A percentile compares a stretch with the other conserved stretches of the same genome.
These are phyloP conservation scores for Manacus vitellinus DNA, from an alignment of 2,113 vertebrate species.

Conservation along the genomic window DNA sequence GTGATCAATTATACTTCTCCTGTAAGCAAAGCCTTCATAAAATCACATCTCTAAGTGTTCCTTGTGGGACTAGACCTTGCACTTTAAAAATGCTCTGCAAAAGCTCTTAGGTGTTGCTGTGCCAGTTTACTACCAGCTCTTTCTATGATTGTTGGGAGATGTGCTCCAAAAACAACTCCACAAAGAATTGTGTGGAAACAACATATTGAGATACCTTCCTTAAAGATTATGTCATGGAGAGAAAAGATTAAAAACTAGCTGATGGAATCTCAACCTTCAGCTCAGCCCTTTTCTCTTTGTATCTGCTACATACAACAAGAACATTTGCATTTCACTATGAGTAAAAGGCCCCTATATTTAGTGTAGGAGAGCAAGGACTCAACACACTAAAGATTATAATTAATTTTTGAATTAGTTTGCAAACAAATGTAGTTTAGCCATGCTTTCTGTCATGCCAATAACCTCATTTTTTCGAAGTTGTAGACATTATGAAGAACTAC, in stretches of 20 bases:
- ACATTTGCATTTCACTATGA: not conserved
- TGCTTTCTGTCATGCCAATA: not conserved
- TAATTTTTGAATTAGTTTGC: not conserved
- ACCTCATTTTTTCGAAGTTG: not conserved
- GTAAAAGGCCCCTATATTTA: not conserved
- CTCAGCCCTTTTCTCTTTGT: not conserved
- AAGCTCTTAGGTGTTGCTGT: not conserved
- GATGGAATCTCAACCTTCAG: not conserved
- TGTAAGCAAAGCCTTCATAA: slow-evolving; percentile 67
- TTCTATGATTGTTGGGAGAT: not conserved
- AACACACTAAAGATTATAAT: not conserved
- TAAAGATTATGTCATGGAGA: not conserved
- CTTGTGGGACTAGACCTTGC: not conserved
- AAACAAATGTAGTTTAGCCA: not conserved
- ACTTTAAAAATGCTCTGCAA: not conserved
- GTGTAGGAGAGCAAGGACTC: not conserved
- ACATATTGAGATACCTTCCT: not conserved
- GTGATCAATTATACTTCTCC: slow-evolving; percentile 80
- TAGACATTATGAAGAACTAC: not conserved
- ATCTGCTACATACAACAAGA: not conserved
- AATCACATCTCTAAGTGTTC: not conserved
- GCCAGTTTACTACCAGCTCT: not conserved
- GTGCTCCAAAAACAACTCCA: not conserved
- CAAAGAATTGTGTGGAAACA: not conserved
- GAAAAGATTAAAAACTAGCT: not conserved